These are phyloP conservation scores for Parnassius smintheus DNA, from an alignment of 2,888 invertebrate genomes.

Conservation along the genomic window DNA sequence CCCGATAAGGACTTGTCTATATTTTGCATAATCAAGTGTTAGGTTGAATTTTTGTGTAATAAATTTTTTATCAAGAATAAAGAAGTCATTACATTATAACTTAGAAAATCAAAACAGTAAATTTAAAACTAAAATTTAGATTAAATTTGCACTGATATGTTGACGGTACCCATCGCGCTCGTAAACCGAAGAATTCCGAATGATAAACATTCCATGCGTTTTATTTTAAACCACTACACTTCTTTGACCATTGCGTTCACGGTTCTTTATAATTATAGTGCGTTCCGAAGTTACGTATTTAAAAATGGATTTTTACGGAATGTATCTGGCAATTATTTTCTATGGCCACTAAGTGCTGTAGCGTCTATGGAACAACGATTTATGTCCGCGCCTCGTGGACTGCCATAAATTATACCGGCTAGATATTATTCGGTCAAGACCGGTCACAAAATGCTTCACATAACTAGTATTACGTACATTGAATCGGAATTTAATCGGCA, in stretches of 20 bases:
- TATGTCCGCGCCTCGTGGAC: constrained; percentile 21
- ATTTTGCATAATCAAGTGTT: too few species aligned
- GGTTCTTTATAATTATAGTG: constrained; percentile 44
- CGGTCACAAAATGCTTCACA: background rate
- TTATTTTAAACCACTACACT: constrained; percentile 59
- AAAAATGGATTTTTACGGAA: constrained; percentile 33
- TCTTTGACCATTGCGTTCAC: constrained; percentile 49
- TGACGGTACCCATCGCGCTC: constrained; percentile 40
- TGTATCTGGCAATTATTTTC: constrained; percentile 38
- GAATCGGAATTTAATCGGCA: background rate
- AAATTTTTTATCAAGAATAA: too few species aligned
- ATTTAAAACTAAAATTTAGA: too few species aligned
- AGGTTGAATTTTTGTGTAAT: too few species aligned
- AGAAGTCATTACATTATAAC: too few species aligned
- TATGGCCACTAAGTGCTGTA: constrained; percentile 23
- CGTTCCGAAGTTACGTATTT: constrained; percentile 30
- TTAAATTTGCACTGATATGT: background rate
- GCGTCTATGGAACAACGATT: constrained; percentile 15
- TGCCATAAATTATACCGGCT: constrained; percentile 32
- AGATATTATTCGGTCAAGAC: constrained; percentile 3
- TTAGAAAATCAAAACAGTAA: too few species aligned
- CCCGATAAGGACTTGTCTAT: too few species aligned
- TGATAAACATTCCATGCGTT: constrained; percentile 57
- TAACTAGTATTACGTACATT: background rate
- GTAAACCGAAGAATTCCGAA: constrained; percentile 55